These are phyloP conservation scores for Catagonus wagneri DNA, from an alignment of 2,113 vertebrate genomes.

Conservation along the genomic window DNA sequence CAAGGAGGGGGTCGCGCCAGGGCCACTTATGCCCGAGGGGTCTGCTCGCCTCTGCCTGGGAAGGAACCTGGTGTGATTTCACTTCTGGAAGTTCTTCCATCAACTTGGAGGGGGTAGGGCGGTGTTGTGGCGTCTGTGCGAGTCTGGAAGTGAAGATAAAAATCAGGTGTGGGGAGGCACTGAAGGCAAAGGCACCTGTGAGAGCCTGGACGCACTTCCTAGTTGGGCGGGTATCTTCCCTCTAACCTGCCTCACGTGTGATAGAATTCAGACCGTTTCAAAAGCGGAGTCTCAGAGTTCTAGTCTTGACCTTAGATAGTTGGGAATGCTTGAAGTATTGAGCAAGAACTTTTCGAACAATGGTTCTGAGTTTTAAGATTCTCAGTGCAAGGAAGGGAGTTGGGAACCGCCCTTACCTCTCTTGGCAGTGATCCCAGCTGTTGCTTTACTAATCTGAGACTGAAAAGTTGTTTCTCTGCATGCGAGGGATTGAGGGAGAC, in stretches of 20 bases:
- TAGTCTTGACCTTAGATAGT: neutral
- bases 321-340: neutral
- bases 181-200: neutral
- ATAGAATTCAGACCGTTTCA: neutral
- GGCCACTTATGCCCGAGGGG: accelerated
- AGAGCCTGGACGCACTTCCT: neutral
- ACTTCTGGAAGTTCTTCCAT: neutral
- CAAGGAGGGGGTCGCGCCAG: neutral
- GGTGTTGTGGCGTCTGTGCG: neutral
- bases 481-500: neutral
- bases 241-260: neutral
- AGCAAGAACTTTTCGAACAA: neutral
- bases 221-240: neutral
- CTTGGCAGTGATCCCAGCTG: neutral
- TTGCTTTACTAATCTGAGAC: neutral
- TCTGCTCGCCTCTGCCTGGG: neutral
- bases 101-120: neutral
- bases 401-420: neutral
- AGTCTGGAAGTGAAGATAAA: neutral
- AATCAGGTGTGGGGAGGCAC: neutral
- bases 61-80: neutral
- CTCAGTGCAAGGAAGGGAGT: neutral
- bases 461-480: neutral
- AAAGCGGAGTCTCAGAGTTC: neutral
- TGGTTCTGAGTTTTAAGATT: neutral